Percentiles rank a stretch among this genome's conserved stretches.
These are phyloP conservation scores for Otolemur garnettii DNA, from an alignment of 2,113 vertebrate species.

Conservation along the genomic window DNA sequence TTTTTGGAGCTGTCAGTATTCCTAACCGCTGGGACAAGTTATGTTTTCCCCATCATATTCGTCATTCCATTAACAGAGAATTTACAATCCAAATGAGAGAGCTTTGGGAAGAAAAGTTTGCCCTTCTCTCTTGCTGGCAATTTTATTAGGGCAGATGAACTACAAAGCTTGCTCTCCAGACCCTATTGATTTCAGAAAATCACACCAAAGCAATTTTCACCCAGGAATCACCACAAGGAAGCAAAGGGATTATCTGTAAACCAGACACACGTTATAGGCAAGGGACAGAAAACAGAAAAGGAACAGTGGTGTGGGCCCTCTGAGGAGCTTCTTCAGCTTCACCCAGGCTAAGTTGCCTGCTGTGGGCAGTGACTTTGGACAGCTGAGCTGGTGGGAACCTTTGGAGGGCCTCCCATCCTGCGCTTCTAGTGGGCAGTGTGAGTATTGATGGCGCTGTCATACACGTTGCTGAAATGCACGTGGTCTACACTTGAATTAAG, in stretches of 20 bases:
- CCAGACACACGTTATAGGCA: background rate
- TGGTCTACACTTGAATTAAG: background rate
- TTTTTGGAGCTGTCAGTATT: constrained; percentile 33
- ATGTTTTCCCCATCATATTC: background rate
- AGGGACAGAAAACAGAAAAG: background rate
- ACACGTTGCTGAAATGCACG: constrained; percentile 2
- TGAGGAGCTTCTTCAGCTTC: background rate
- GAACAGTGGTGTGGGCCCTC: fast-evolving
- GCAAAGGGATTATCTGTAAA: constrained; percentile 26
- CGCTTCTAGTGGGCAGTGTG: fast-evolving
- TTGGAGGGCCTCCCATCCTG: background rate
- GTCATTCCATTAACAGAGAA: background rate
- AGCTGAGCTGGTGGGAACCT: background rate
- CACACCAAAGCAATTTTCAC: constrained; percentile 14
- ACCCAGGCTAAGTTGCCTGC: background rate
- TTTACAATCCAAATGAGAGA: constrained; percentile 43
- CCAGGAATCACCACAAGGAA: background rate
- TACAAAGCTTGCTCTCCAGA: constrained; percentile 30
- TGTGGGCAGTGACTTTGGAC: background rate
- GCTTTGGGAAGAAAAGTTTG: background rate
- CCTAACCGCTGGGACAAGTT: constrained; percentile 24
- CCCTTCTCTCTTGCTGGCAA: background rate
- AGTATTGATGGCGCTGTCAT: background rate
- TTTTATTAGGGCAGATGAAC: constrained; percentile 40
- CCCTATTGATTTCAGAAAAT: constrained; percentile 7